Evolutionary conservation across 2,797 vertebrate species (phyloP).

Genomic region (Amniataba percoides): DNA sequence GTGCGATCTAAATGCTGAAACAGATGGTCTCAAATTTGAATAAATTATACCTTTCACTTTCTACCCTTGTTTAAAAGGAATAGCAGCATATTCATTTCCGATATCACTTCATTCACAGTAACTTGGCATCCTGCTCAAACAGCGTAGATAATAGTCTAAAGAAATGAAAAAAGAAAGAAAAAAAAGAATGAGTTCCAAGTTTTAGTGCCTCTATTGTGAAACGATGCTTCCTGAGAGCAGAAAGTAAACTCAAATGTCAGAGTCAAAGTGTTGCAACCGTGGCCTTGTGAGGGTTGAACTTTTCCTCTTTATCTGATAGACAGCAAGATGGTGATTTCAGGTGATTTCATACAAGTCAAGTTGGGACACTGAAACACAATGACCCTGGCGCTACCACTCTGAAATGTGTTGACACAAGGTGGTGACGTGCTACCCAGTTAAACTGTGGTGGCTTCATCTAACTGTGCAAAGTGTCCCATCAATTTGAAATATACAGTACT

Average conservation of each 20-base stretch:
- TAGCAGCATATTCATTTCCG: background rate
- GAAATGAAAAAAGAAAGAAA: background rate
- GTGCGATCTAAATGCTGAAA: background rate
- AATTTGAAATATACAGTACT: background rate
- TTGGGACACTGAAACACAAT: conserved; percentile 56
- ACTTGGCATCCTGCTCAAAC: background rate
- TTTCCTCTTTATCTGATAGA: conserved; percentile 9
- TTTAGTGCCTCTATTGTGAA: conserved; percentile 9
- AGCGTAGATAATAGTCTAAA: background rate
- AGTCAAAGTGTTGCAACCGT: background rate
- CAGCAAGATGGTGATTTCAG: background rate
- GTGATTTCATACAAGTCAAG: conserved; percentile 30
- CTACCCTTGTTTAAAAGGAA: background rate
- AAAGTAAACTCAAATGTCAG: background rate
- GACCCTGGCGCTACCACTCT: conserved; percentile 14
- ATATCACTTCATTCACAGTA: background rate
- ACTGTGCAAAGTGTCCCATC: background rate
- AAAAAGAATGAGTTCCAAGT: background rate
- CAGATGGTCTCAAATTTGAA: background rate
- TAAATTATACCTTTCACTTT: background rate
- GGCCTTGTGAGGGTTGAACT: background rate
- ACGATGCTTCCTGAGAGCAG: background rate
- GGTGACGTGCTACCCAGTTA: background rate
- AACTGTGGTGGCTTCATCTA: background rate
- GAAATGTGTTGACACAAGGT: conserved; percentile 23